Evolutionary conservation across 2,797 vertebrate genomes (phyloP).

Genomic region (Melanotaenia parkinsoni): DNA sequence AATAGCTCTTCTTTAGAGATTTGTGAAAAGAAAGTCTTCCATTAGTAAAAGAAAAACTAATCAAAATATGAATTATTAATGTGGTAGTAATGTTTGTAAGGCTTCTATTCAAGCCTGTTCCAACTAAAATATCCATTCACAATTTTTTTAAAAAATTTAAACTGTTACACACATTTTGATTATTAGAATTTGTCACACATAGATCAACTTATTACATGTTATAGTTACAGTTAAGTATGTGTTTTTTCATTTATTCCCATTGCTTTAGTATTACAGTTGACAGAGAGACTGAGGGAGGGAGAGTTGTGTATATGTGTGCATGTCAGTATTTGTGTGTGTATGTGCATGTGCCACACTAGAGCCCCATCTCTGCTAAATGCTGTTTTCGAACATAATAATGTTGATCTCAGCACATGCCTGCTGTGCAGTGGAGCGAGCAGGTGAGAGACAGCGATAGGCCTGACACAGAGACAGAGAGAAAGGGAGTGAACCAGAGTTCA

Average conservation of each 20-base stretch:
- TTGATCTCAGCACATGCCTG: slow-evolving; percentile 87
- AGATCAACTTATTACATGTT: neutral
- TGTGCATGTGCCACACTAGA: slow-evolving; percentile 46
- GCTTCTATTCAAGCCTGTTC: neutral
- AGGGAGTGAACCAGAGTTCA: slow-evolving; percentile 59
- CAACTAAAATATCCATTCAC: neutral
- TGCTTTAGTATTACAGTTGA: slow-evolving; percentile 35
- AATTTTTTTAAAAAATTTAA: neutral
- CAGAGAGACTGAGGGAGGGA: slow-evolving; percentile 28
- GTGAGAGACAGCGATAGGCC: slow-evolving; percentile 67
- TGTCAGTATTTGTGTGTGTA: slow-evolving; percentile 14
- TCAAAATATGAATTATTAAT: accelerated
- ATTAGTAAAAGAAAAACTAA: neutral
- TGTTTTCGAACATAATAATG: slow-evolving; percentile 85
- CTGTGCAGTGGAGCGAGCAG: slow-evolving; percentile 80
- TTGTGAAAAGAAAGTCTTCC: neutral
- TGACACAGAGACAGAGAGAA: slow-evolving; percentile 56
- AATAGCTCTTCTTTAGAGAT: neutral
- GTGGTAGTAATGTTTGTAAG: neutral
- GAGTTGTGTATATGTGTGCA: slow-evolving; percentile 19
- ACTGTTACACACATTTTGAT: neutral
- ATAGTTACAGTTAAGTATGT: slow-evolving; percentile 2
- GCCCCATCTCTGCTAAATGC: slow-evolving; percentile 70
- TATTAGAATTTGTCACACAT: neutral
- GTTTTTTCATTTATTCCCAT: neutral